Base-by-base conservation (phyloP, 2,888 invertebrate genomes). In the Brachypalpus laphriformis region DNA sequence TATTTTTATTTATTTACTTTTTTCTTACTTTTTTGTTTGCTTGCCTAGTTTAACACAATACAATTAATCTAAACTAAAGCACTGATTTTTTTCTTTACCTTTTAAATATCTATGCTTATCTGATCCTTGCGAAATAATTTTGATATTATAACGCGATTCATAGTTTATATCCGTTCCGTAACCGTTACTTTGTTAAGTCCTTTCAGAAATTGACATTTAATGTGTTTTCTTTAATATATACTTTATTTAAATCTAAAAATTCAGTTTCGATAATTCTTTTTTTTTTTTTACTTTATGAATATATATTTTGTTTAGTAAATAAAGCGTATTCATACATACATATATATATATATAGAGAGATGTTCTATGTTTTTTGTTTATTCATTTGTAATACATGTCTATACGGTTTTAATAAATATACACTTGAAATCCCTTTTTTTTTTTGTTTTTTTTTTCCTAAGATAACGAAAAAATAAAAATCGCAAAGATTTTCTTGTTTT, bases 321-420 rank as follows among this genome's bases (percentile, higher is more conserved):
- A 82, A 87, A 87, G 83, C 82, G 87, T 83, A 82, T 86, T 82
- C 76, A 86, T 82, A 86, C 76, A 77, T 82, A 86, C 72, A 76
- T 82, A 72, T 57, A 68, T 78, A 76, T 82, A 72, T 57, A 68
- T 78, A 63, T 71, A 86, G 71, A 82, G 72, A 86, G 70, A 82
- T 86, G 72, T 77, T 31, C 76, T 85, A 61, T 34, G 54, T 72
- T 47, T 65, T 81, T 75, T 61, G n/a, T n/a, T n/a, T 42, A 72
- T 65, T 68, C 34, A 25, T 63, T 68, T 66, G 71, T 82, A 71
- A 76, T 74, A 63, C 66, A 74, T 71, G 37, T 63, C 61, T 70
- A 74, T 76, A 71, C 31, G 54, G 16, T 45, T 61, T 72, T 61
- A 77, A 54, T 59, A 72, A 65, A 82, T 66, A 61, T 82, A 82